These are phyloP conservation scores for Trachelus stipa DNA, from an alignment of 2,888 invertebrate species.

Conservation along the genomic window DNA sequence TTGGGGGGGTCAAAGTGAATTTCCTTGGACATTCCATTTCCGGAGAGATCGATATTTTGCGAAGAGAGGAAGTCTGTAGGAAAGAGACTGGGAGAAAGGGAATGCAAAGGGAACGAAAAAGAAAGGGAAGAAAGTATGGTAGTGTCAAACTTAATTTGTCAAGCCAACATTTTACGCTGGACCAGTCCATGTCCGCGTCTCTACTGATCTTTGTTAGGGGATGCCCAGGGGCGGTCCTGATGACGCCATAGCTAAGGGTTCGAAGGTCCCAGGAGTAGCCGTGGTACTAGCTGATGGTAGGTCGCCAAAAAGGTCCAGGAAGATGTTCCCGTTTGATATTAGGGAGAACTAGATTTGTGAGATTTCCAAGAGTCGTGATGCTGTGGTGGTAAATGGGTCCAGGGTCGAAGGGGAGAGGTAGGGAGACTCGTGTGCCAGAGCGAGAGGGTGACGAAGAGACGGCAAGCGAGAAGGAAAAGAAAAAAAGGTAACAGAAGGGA, in stretches of 20 bases:
- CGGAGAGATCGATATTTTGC: neutral
- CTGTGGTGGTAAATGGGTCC: too few relatives aligned
- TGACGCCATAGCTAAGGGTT: neutral
- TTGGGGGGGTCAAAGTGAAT: neutral
- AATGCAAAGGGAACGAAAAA: neutral
- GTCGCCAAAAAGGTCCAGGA: neutral
- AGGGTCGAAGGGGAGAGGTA: neutral
- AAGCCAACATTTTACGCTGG: neutral
- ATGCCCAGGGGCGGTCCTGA: neutral
- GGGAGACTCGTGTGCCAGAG: neutral
- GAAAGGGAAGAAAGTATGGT: neutral
- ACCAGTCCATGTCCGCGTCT: neutral
- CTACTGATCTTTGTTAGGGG: neutral
- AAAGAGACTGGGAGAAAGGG: neutral
- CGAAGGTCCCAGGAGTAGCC: neutral
- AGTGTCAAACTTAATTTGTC: neutral
- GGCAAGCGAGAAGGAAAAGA: neutral
- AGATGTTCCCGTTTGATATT: conserved; percentile 1
- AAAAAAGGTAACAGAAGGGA: neutral
- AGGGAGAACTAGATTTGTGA: conserved; percentile 5
- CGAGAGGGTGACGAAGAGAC: conserved; percentile 2
- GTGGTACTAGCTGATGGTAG: neutral
- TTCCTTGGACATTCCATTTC: neutral
- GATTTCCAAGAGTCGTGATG: conserved; percentile 1
- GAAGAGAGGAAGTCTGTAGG: neutral